These are phyloP conservation scores for Vanessa atalanta DNA, from an alignment of 1,140 invertebrate species.

Conservation along the genomic window DNA sequence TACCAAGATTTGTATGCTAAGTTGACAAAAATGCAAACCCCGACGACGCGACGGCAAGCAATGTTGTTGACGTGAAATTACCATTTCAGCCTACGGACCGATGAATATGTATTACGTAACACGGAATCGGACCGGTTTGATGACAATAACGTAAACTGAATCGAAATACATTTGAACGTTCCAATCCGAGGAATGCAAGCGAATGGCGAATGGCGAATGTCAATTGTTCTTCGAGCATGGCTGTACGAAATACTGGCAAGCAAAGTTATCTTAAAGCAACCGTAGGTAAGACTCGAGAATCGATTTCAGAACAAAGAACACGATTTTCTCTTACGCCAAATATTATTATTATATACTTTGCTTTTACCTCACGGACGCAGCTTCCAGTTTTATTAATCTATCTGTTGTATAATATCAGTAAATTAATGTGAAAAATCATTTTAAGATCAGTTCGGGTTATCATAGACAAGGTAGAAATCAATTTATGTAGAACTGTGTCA, in stretches of 20 bases:
- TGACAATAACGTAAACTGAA: constrained; percentile 49
- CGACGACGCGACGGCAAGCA: constrained; percentile 41
- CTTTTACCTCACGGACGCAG: neutral
- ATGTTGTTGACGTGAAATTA: constrained; percentile 70
- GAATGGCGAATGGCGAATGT: constrained; percentile 19
- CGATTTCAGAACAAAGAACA: constrained; percentile 24
- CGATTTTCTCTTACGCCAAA: neutral
- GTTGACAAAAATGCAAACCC: constrained; percentile 70
- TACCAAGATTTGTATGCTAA: constrained; percentile 32
- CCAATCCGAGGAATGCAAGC: constrained; percentile 18
- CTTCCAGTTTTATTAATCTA: neutral
- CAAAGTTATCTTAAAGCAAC: constrained; percentile 15
- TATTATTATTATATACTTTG: constrained; percentile 9
- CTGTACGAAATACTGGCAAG: constrained; percentile 12
- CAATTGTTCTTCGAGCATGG: constrained; percentile 19
- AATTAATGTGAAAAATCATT: neutral
- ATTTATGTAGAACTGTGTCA: neutral
- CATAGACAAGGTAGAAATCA: neutral
- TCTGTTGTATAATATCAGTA: neutral
- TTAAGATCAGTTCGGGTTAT: neutral
- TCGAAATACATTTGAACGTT: constrained; percentile 44
- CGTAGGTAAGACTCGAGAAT: constrained; percentile 3
- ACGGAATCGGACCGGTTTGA: constrained; percentile 57
- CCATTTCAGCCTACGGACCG: constrained; percentile 67
- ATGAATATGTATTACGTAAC: constrained; percentile 71